These are phyloP conservation scores for Cylindroiulus punctatus DNA, from an alignment of 2,888 invertebrate genomes.

Conservation along the genomic window DNA sequence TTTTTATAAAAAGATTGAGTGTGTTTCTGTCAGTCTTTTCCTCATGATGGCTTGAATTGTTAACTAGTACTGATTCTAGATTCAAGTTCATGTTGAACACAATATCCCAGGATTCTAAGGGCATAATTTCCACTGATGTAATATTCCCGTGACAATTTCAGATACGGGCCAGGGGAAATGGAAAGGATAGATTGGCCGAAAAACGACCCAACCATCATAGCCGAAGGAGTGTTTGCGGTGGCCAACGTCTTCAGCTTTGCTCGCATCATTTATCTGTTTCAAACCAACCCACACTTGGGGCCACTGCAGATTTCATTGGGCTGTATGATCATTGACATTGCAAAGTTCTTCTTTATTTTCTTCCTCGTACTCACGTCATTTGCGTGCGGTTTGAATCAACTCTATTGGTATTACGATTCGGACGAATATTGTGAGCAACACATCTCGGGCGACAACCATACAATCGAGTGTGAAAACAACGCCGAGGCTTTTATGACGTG, in stretches of 20 bases:
- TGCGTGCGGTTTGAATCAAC: slow-evolving; percentile 78
- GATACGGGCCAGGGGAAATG: slow-evolving; percentile 64
- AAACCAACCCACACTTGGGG: slow-evolving; percentile 70
- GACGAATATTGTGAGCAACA: slow-evolving; percentile 65
- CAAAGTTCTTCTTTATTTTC: slow-evolving; percentile 69
- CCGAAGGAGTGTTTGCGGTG: slow-evolving; percentile 70
- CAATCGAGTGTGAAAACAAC: slow-evolving; percentile 62
- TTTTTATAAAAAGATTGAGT: no score
- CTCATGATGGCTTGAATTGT: no score
- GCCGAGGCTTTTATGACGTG: slow-evolving; percentile 66
- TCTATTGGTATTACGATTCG: slow-evolving; percentile 69
- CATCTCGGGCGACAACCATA: slow-evolving; percentile 58
- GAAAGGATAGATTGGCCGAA: slow-evolving; percentile 68
- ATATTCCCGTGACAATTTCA: slow-evolving; percentile 61
- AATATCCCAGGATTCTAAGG: no score
- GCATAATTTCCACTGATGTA: neutral
- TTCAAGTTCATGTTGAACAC: no score
- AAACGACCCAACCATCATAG: slow-evolving; percentile 70
- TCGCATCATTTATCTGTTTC: slow-evolving; percentile 70
- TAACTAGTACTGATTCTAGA: no score
- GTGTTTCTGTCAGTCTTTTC: no score
- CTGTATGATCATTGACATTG: slow-evolving; percentile 71
- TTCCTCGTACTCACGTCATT: slow-evolving; percentile 69
- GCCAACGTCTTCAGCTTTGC: slow-evolving; percentile 71
- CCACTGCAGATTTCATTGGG: slow-evolving; percentile 70